phyloP scores from a whole-genome alignment of 2,797 vertebrate genomes.

The Cossypha caffra region DNA sequence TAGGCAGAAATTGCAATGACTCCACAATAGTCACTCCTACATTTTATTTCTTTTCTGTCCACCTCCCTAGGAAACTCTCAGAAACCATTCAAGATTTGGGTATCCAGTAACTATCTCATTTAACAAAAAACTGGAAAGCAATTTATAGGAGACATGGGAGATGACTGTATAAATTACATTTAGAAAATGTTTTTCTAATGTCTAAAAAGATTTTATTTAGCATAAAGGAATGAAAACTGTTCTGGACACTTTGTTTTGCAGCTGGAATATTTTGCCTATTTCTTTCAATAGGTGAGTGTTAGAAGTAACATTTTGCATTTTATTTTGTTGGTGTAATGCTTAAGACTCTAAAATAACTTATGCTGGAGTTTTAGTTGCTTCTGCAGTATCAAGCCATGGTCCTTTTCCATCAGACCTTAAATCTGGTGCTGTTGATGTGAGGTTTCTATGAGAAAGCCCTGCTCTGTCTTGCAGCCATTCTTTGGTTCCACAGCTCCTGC shows the following conservation, averaged over 20 bases:
- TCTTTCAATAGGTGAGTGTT: neutral
- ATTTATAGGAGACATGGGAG: neutral
- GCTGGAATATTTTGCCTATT: neutral
- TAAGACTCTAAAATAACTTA: neutral
- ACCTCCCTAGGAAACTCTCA: neutral
- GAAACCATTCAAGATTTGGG: neutral
- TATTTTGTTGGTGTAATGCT: neutral
- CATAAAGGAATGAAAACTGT: neutral
- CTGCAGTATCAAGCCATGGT: neutral
- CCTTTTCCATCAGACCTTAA: neutral
- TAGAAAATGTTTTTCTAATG: neutral
- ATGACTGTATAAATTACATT: neutral
- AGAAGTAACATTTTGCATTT: neutral
- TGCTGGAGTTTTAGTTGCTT: neutral
- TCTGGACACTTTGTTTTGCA: neutral
- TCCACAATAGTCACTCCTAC: neutral
- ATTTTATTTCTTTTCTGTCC: neutral
- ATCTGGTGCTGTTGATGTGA: neutral
- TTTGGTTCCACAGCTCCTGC: neutral
- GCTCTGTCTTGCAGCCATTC: rapidly evolving
- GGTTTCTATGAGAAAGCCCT: neutral
- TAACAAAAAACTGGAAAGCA: neutral
- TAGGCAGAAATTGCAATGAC: neutral
- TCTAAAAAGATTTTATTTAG: neutral
- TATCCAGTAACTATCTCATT: neutral